Evolutionary conservation across 2,888 invertebrate species (phyloP), one percentile per base, ranked within the genome.

Genomic region (Ormia ochracea): DNA sequence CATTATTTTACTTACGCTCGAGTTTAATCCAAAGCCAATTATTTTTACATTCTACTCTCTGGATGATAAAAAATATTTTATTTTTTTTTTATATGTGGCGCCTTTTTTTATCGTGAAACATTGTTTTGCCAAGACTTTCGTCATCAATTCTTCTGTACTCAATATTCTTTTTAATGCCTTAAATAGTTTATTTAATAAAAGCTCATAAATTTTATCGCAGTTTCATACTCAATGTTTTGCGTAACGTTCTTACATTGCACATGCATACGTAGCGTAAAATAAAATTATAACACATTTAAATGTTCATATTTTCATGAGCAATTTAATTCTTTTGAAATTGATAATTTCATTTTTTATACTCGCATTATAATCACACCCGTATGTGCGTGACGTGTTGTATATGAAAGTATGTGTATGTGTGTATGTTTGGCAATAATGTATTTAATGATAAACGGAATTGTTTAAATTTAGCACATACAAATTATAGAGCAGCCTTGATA

Each of bases 271-370:
- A 41, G 3, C 48, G 1, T 14, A 52, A 72, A 41, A 23, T 21
- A 31, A 21, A 38, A 56, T 38, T 66, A 31, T 48, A 65, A 45
- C 28, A 43, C 17, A 26, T 58, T 65, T 41, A 48, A 19, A 58
- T 58, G 23, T 70, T 19, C 54, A 26, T 52, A 28, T 23, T 63
- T 63, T 75, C 52, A 75, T 75, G 59, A 75, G 68, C 75, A 52
- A 68, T 28, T 66, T 68, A 75, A 52, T 68, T 75, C 52, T 52
- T 59, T 52, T 52, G 75, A 68, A 75, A 75, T 66, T 75, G 66
- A 66, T 75, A 66, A 75, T 41, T n/a, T 50, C 14, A 19, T 66
- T 65, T 31, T 63, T 43, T 26, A 31, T 17, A n/a, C n/a, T n/a
- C n/a, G n/a, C n/a, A 33, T 61, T 41, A 61, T 61, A 21, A 5